phyloP scores from a whole-genome alignment of 2,888 invertebrate genomes.

The Sepiola atlantica region DNA sequence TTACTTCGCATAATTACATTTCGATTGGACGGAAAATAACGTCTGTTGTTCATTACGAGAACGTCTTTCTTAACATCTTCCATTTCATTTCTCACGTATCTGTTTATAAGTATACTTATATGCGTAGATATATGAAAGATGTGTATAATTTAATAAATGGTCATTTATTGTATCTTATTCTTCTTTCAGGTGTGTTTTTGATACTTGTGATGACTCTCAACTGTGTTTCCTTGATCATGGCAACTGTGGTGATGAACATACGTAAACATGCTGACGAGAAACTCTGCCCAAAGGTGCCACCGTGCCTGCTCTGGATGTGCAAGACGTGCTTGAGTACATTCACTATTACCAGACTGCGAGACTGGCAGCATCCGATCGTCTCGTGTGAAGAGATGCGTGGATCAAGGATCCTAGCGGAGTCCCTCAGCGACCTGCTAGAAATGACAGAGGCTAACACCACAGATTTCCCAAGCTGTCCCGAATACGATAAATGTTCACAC shows the following conservation, averaged over 20 bases:
- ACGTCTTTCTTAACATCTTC: too few relatives aligned
- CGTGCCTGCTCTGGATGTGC: constrained; percentile 64
- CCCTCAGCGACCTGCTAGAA: constrained; percentile 34
- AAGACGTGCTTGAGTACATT: constrained; percentile 64
- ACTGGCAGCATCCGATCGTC: constrained; percentile 54
- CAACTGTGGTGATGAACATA: constrained; percentile 73
- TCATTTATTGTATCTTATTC: background rate
- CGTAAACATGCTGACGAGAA: constrained; percentile 68
- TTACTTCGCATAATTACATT: too few relatives aligned
- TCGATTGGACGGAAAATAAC: too few relatives aligned
- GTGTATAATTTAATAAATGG: too few relatives aligned
- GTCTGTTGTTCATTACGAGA: too few relatives aligned
- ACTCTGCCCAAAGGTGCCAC: constrained; percentile 67
- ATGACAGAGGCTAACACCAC: constrained; percentile 32
- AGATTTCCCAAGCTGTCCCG: background rate
- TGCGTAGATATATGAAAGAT: too few relatives aligned
- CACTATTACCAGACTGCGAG: constrained; percentile 57
- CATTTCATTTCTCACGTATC: too few relatives aligned
- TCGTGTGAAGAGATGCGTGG: constrained; percentile 32
- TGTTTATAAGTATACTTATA: too few relatives aligned
- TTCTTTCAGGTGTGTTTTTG: constrained; percentile 69
- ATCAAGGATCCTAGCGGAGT: constrained; percentile 14
- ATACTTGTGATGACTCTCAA: constrained; percentile 74
- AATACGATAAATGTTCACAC: background rate
- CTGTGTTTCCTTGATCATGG: constrained; percentile 72